Percentiles rank a stretch among this genome's conserved stretches.
phyloP scores from a whole-genome alignment of 2,113 vertebrate genomes.

The Ammospiza caudacuta region DNA sequence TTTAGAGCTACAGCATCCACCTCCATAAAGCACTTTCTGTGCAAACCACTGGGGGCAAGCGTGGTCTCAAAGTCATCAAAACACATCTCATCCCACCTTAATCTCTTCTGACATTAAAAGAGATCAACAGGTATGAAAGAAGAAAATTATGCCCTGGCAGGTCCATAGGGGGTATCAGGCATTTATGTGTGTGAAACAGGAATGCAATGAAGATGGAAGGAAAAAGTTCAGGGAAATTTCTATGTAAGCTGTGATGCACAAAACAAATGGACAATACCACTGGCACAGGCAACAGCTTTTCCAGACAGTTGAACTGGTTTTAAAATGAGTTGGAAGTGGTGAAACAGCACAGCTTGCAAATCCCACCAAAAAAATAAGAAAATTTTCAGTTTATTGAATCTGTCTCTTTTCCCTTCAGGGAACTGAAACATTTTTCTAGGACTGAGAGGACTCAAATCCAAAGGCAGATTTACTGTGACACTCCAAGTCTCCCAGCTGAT shows the following conservation, averaged over 20 bases:
- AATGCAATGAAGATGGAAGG: background rate
- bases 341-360: background rate
- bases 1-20: background rate
- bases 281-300: background rate
- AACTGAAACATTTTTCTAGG: background rate
- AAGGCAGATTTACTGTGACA: background rate
- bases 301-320: background rate
- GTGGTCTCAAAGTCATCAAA: background rate
- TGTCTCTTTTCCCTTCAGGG: fast-evolving
- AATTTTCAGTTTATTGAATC: background rate
- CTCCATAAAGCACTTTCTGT: background rate
- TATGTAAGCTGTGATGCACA: background rate
- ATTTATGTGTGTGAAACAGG: background rate
- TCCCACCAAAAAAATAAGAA: background rate
- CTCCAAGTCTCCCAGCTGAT: background rate
- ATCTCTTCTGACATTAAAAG: background rate
- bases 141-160: background rate
- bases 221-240: background rate
- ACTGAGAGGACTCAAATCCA: background rate
- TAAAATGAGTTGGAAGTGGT: background rate
- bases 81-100: background rate
- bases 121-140: background rate
- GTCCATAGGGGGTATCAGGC: background rate
- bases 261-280: background rate
- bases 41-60: background rate